These are phyloP conservation scores for Trypoxylus dichotomus DNA, from an alignment of 1,140 invertebrate species.

Conservation along the genomic window DNA sequence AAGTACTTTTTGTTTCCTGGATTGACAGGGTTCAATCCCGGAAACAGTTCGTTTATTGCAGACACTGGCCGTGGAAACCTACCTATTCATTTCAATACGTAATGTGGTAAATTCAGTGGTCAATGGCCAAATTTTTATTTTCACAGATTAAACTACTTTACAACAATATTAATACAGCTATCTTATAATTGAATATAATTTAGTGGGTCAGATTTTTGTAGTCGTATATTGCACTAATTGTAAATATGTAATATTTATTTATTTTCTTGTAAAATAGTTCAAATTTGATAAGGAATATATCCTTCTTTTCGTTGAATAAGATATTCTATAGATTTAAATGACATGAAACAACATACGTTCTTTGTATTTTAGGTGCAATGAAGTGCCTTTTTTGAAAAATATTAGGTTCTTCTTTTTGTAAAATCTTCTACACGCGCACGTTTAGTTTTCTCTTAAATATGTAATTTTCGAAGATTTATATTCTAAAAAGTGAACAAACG, in stretches of 20 bases:
- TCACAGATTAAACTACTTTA: no score
- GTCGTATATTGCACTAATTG: slow-evolving; percentile 11
- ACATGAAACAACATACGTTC: slow-evolving; percentile 9
- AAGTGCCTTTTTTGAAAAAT: slow-evolving; percentile 27
- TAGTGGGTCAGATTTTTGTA: neutral
- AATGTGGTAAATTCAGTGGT: no score
- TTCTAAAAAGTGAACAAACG: neutral
- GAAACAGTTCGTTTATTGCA: no score
- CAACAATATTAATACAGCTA: neutral
- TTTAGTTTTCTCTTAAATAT: neutral
- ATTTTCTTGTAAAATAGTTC: slow-evolving; percentile 21
- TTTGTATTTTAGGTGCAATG: slow-evolving; percentile 28
- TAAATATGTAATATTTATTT: slow-evolving; percentile 25
- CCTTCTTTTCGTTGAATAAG: slow-evolving; percentile 1
- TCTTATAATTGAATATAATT: no score
- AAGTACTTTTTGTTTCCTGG: no score
- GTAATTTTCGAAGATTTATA: neutral
- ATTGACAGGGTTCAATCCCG: no score
- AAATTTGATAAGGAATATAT: neutral
- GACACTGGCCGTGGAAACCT: no score
- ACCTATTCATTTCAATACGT: no score
- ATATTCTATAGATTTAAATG: slow-evolving; percentile 19
- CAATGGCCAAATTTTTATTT: no score
- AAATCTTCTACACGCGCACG: neutral
- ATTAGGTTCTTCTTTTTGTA: neutral